Evolutionary conservation across 2,797 vertebrate species (phyloP), one percentile per base, ranked within the genome.

Genomic region (Prunella strophiata): DNA sequence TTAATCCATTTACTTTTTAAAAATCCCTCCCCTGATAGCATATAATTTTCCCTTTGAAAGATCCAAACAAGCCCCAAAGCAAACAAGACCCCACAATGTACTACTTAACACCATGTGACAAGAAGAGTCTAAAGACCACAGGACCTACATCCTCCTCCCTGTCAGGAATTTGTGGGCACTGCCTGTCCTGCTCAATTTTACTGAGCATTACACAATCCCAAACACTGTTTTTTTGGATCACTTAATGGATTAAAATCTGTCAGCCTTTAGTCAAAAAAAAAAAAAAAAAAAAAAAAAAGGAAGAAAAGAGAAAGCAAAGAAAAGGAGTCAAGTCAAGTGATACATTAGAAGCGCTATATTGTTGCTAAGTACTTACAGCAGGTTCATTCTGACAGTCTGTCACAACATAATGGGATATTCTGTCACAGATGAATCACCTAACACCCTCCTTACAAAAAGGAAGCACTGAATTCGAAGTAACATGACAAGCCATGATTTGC

Each of bases 171-270:
- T 71, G 80, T 30, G 70, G 89, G 57, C 30, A 13, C 73, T 54
- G 9, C 14, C 67, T 85, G 71, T 67, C 90, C 91, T 66, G 47
- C 52, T 85, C 59, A 4, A 0, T 94, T 88, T 76, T 91, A 51
- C 42, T 26, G 13, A 89, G 43, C 50, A 38, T 87, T 87, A 65
- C 30, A 77, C 73, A 73, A 58, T 52, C 42, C 42, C 52, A 91
- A 90, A 63, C 47, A 16, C 42, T 23, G 97, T 9, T 95, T 96
- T 95, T 59, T 76, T 95, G 13, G 34, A 94, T 98, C 98, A 98
- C 98, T 98, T 98, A 98, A 98, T 98, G 98, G 98, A 99, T 98
- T 97, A 97, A 97, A 97, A 97, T 96, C 97, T 98, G 97, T 98
- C 98, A 98, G 94, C 95, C 95, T 97, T 95, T 96, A 97, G 96